Conservation (phyloP, 2,888 invertebrate genomes). For the Schizaphis graminum region DNA sequence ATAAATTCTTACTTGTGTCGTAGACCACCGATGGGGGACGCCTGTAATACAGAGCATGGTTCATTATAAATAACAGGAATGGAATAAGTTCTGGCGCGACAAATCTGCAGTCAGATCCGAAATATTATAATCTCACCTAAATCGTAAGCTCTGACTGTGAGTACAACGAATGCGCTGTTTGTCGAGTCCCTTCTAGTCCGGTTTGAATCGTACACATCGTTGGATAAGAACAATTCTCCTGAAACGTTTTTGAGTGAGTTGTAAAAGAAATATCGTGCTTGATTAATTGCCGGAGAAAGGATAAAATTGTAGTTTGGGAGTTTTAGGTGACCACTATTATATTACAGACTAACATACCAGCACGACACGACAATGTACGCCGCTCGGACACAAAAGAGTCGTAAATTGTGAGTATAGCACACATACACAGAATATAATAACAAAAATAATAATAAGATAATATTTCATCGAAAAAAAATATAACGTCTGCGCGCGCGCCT, state of each 20-base stretch:
- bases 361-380: conserved; percentile 38
- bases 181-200: conserved; percentile 67
- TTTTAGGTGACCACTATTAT: background rate
- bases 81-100: background rate
- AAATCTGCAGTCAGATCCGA: background rate
- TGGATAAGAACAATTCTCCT: conserved; percentile 54
- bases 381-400: conserved; percentile 53
- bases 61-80: background rate
- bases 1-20: conserved; percentile 82
- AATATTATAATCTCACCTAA: conserved; percentile 73
- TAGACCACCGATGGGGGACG: conserved; percentile 81
- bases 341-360: background rate
- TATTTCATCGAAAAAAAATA: conserved; percentile 43
- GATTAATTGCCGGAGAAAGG: background rate
- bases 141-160: conserved; percentile 86
- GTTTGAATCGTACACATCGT: conserved; percentile 49
- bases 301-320: background rate
- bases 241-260: background rate
- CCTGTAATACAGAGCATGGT: conserved; percentile 71
- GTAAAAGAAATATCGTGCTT: background rate
- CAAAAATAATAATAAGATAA: conserved; percentile 59
- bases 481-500: background rate
- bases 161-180: conserved; percentile 70
- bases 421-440: conserved; percentile 32
- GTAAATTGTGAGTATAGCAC: conserved; percentile 53